phyloP scores from a whole-genome alignment of 2,797 vertebrate species.

The Phaenicophaeus curvirostris region DNA sequence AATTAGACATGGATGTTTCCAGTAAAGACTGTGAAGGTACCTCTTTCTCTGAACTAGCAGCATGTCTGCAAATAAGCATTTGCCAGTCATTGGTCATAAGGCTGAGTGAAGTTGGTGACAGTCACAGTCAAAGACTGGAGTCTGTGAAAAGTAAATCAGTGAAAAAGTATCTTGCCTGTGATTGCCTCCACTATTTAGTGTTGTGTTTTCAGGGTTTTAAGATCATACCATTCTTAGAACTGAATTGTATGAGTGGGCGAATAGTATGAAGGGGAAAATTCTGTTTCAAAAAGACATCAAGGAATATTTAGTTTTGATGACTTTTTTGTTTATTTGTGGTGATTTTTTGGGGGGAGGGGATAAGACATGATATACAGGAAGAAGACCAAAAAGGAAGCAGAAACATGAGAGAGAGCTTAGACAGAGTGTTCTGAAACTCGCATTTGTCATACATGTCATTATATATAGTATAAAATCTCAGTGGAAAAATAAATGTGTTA shows the following conservation, averaged over 20 bases:
- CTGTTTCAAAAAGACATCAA: background rate
- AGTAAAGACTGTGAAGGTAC: background rate
- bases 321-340: rapidly evolving
- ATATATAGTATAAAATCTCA: background rate
- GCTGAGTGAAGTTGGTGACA: background rate
- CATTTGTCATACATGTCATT: background rate
- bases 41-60: background rate
- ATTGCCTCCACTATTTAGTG: background rate
- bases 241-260: background rate
- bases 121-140: background rate
- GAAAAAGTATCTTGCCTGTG: background rate
- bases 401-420: background rate
- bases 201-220: background rate
- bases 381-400: background rate
- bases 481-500: background rate
- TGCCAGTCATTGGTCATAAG: background rate
- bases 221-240: background rate
- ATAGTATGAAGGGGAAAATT: background rate
- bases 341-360: rapidly evolving
- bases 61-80: background rate
- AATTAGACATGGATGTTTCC: background rate
- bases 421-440: background rate
- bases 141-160: background rate
- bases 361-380: background rate
- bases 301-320: background rate